Base-by-base conservation (phyloP, 2,797 vertebrate species). In the Sebastes matsubarae region DNA sequence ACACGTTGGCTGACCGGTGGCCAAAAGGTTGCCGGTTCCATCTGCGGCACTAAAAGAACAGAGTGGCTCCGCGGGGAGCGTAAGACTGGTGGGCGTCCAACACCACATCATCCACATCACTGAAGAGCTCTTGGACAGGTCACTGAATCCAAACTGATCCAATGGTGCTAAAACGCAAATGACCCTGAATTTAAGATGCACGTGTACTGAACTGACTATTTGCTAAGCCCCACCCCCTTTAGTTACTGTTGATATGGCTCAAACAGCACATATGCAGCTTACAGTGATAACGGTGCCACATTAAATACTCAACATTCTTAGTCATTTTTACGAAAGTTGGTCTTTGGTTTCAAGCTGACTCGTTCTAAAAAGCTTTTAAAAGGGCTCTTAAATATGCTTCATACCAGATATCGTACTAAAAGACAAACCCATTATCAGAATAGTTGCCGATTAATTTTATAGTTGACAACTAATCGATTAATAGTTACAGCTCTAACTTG, bases 1-100 rank as follows among this genome's bases (percentile, higher is more conserved):
- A 79, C 80, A 14, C 2, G 14, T 22, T 18, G 73, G 75, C 64
- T 77, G 88, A 88, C 89, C 77, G 3, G 58, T 32, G 65, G 72
- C 77, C 55, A 52, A 81, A 73, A 81, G 66, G 85, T 80, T 75
- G 25, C 58, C 12, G 74, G 38, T 80, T 84, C 55, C 83, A 82
- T 79, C 74, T 78, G 81, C 72, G 11, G 72, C 67, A 12, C n/a
- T 8, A 6, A 64, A 55, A 74, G 27, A 79, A 55, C 34, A 65
- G 65, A 38, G 30, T 12, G 72, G 36, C 54, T 83, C 29, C 63
- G 75, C 63, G 8, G 72, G 8, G 58, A 72, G 57, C 8, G 9
- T 3, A 46, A 65, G 74, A 52, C 36, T 55, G n/a, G 81, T 85
- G 88, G 88, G 80, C 52, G 83, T 81, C 64, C n/a, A 5, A 16